A percentile compares a stretch with the other conserved stretches of the same genome.
Conservation (phyloP, 2,797 vertebrate species). For the Ataeniobius toweri region DNA sequence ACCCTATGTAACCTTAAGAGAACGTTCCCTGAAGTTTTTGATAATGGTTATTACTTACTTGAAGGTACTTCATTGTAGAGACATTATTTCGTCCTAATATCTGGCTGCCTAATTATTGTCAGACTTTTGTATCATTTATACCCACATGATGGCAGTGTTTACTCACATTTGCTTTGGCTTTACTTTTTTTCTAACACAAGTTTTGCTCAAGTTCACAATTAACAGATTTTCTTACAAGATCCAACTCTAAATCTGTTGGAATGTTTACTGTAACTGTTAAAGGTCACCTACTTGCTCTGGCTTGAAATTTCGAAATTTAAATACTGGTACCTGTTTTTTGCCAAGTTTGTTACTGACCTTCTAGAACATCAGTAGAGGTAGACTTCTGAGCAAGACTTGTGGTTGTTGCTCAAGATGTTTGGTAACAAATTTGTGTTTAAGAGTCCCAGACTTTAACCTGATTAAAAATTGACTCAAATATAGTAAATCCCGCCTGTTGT, state of each 20-base stretch:
- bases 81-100: background rate
- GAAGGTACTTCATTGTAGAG: background rate
- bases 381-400: background rate
- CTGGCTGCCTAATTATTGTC: background rate
- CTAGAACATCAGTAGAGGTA: background rate
- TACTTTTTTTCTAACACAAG: background rate
- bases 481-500: background rate
- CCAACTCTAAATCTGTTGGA: background rate
- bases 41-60: background rate
- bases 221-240: background rate
- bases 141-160: conserved; percentile 60
- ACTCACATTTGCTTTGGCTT: background rate
- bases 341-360: background rate
- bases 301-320: background rate
- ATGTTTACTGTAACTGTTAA: background rate
- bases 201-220: background rate
- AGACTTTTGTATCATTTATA: background rate
- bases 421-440: background rate
- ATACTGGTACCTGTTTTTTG: background rate
- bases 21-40: background rate
- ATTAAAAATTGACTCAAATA: background rate
- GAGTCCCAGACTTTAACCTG: background rate
- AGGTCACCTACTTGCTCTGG: background rate
- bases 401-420: background rate
- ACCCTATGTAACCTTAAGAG: background rate